Evolutionary conservation across 2,888 invertebrate genomes (phyloP).

Genomic region (Artemia sinica): DNA sequence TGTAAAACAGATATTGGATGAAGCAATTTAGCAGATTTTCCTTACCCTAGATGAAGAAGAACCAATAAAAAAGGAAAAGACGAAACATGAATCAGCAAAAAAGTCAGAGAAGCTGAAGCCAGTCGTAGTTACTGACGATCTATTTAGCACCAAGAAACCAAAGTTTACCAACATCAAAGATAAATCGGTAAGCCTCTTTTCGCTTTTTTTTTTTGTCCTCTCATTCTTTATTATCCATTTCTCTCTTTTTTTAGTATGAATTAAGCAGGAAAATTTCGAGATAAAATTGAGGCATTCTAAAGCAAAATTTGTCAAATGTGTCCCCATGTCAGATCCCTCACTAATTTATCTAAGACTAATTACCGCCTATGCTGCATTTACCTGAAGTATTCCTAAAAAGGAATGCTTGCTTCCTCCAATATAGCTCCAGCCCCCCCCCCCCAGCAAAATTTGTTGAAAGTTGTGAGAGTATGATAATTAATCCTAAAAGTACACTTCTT

Average conservation of each 20-base stretch:
- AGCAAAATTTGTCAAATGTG: background rate
- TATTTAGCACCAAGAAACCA: background rate
- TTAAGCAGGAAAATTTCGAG: too few relatives aligned
- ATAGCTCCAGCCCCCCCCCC: too few relatives aligned
- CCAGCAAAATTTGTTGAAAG: too few relatives aligned
- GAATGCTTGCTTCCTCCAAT: too few relatives aligned
- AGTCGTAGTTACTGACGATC: background rate
- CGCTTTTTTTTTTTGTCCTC: background rate
- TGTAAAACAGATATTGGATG: too few relatives aligned
- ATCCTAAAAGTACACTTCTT: too few relatives aligned
- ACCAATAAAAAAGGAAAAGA: background rate
- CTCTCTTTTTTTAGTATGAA: too few relatives aligned
- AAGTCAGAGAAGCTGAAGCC: slow-evolving; percentile 10
- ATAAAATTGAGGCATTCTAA: background rate
- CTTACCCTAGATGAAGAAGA: background rate
- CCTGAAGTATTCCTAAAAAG: too few relatives aligned
- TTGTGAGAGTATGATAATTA: too few relatives aligned
- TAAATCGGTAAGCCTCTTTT: background rate
- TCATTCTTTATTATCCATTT: too few relatives aligned
- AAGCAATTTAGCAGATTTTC: background rate
- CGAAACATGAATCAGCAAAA: background rate
- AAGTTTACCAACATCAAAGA: slow-evolving; percentile 3
- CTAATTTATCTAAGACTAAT: background rate
- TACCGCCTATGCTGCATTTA: too few relatives aligned
- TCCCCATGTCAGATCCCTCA: background rate